Evolutionary conservation across 2,113 vertebrate genomes (phyloP).

Genomic region (Carassius auratus): DNA sequence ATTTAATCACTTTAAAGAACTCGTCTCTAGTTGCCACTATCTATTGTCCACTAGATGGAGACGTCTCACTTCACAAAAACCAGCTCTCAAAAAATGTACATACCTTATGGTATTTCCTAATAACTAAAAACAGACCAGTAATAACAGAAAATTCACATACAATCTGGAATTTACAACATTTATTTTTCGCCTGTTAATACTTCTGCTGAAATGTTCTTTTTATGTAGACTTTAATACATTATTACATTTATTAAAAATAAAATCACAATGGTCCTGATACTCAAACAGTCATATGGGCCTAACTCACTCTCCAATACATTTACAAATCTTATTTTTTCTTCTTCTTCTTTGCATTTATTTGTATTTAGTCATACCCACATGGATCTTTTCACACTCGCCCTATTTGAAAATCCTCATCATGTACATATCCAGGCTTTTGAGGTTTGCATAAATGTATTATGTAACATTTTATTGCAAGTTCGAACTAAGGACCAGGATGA

Average conservation of each 20-base stretch:
- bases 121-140: background rate
- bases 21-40: background rate
- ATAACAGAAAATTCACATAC: background rate
- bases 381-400: background rate
- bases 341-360: background rate
- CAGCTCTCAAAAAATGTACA: background rate
- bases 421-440: background rate
- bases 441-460: background rate
- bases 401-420: background rate
- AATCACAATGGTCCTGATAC: background rate
- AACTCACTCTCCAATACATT: background rate
- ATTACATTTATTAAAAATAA: too few relatives aligned
- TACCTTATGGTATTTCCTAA: background rate
- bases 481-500: background rate
- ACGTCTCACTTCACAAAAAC: background rate
- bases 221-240: too few relatives aligned
- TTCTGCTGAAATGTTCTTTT: too few relatives aligned
- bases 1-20: background rate
- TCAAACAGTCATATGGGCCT: background rate
- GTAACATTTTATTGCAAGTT: background rate
- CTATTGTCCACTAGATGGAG: conserved; percentile 43
- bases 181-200: background rate
- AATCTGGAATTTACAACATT: background rate
- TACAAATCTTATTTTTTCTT: background rate
- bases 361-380: background rate